A percentile compares a stretch with the other conserved stretches of the same genome.
Conservation (phyloP, 2,113 vertebrate species). For the Reinhardtius hippoglossoides region DNA sequence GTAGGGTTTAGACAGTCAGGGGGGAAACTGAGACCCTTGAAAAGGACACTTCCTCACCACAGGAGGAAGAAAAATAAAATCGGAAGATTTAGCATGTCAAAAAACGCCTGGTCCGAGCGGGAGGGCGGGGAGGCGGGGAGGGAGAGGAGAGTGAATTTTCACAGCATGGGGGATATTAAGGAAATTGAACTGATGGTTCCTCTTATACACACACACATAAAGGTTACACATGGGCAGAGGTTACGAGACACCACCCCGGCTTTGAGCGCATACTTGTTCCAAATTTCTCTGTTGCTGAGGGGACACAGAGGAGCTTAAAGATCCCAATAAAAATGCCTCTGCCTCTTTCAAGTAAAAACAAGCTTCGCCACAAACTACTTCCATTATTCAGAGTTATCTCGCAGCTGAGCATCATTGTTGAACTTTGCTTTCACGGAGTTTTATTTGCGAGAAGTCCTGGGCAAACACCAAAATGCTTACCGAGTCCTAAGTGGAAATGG, state of each 20-base stretch:
- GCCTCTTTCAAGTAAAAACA: slow-evolving; percentile 39
- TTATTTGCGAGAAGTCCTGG: slow-evolving; percentile 34
- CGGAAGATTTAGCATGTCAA: slow-evolving; percentile 88
- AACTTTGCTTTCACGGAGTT: slow-evolving; percentile 18
- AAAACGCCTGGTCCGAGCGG: slow-evolving; percentile 64
- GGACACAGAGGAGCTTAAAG: slow-evolving; percentile 66
- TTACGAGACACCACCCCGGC: slow-evolving; percentile 42
- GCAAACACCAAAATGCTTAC: slow-evolving; percentile 59
- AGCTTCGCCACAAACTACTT: slow-evolving; percentile 27
- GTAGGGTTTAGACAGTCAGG: slow-evolving; percentile 76
- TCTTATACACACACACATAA: slow-evolving; percentile 27
- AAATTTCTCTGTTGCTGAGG: slow-evolving; percentile 81
- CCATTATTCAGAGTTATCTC: slow-evolving; percentile 6
- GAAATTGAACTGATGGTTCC: slow-evolving; percentile 78
- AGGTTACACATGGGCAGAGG: slow-evolving; percentile 24
- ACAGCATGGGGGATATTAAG: slow-evolving; percentile 79
- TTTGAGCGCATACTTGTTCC: slow-evolving; percentile 77
- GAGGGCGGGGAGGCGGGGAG: slow-evolving; percentile 46
- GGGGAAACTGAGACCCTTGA: slow-evolving; percentile 83
- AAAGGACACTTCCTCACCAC: slow-evolving; percentile 86
- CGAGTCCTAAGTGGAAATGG: slow-evolving; percentile 54
- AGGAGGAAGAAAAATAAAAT: slow-evolving; percentile 87
- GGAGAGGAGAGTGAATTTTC: slow-evolving; percentile 75
- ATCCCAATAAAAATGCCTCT: slow-evolving; percentile 71
- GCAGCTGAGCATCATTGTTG: slow-evolving; percentile 31